Percentiles rank a stretch among this genome's conserved stretches.
phyloP scores from a whole-genome alignment of 2,797 vertebrate species.

The Danio kyathit region DNA sequence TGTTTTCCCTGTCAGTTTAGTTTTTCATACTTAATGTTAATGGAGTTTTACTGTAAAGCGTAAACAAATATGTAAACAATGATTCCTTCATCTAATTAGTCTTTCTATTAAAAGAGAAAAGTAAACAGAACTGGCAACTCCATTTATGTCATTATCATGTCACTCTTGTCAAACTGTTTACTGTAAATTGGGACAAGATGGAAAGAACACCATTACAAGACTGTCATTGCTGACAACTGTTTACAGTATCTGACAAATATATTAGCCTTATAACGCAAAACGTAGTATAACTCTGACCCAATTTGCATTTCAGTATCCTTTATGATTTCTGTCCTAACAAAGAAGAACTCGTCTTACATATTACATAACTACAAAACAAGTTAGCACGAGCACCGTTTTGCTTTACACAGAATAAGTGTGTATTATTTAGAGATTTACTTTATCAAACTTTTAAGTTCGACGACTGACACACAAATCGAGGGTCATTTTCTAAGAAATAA shows the following conservation, averaged over 20 bases:
- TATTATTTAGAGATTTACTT: background rate
- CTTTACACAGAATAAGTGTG: background rate
- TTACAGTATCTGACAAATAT: background rate
- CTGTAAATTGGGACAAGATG: conserved; percentile 22
- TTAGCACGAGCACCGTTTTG: background rate
- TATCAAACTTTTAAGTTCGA: background rate
- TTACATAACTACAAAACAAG: background rate
- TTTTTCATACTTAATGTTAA: no score
- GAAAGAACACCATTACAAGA: background rate
- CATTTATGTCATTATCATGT: background rate
- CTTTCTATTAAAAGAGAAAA: conserved; percentile 10
- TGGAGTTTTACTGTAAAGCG: no score
- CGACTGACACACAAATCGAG: background rate
- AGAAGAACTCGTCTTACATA: background rate
- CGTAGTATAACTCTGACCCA: background rate
- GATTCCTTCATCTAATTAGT: background rate
- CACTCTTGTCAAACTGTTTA: conserved; percentile 1
- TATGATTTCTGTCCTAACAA: conserved; percentile 22
- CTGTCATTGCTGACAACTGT: background rate
- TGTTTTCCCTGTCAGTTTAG: no score
- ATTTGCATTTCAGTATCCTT: conserved; percentile 18
- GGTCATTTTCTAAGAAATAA: background rate
- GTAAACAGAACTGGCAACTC: background rate
- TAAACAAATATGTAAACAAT: no score
- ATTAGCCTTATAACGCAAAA: background rate